Evolutionary conservation across 2,888 invertebrate genomes (phyloP).

Genomic region (Dusona sp.): DNA sequence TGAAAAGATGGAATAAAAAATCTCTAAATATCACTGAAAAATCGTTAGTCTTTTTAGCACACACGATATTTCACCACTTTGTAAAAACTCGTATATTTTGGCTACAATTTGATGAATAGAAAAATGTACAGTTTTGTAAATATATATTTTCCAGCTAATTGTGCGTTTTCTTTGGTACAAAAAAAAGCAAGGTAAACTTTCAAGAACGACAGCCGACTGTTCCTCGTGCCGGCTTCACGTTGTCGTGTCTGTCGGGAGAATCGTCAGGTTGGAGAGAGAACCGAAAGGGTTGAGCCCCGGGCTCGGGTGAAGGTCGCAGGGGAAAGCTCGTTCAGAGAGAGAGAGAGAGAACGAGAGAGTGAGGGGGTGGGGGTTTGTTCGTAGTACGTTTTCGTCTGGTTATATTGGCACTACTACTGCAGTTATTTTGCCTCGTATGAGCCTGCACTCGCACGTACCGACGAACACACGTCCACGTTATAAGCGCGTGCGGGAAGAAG

Average conservation of each 20-base stretch:
- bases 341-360: conserved; percentile 42
- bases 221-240: conserved; percentile 49
- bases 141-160: background rate
- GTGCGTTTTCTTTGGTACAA: conserved; percentile 15
- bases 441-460: background rate
- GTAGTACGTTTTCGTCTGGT: conserved; percentile 26
- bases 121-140: conserved; percentile 5
- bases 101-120: background rate
- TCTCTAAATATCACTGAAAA: background rate
- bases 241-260: conserved; percentile 50
- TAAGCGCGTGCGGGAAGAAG: conserved; percentile 56
- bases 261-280: conserved; percentile 52
- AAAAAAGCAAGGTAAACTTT: conserved; percentile 7
- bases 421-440: conserved; percentile 29
- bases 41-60: background rate
- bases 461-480: background rate
- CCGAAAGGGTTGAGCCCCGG: conserved; percentile 66
- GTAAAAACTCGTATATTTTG: background rate
- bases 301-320: conserved; percentile 66
- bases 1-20: conserved; percentile 21
- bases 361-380: conserved; percentile 28
- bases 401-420: conserved; percentile 31
- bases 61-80: conserved; percentile 15
- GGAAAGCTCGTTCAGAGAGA: conserved; percentile 38
- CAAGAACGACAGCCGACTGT: conserved; percentile 11